Conservation (phyloP, 2,888 invertebrate genomes). For the Monochamus alternatus region DNA sequence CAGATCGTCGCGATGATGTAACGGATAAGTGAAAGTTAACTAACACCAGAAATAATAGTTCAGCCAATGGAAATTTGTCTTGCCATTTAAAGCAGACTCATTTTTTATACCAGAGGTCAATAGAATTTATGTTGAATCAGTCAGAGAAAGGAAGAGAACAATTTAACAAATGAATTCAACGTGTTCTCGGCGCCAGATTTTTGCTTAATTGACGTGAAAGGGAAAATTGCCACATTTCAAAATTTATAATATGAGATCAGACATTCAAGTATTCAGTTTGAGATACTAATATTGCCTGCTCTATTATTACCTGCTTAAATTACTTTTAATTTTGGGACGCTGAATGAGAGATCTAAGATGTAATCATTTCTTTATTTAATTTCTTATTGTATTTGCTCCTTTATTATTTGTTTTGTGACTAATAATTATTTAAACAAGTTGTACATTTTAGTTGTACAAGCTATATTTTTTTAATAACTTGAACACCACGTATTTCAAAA, state of each 20-base stretch:
- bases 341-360: too few species aligned
- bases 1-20: conserved; percentile 9
- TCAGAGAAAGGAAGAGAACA: neutral
- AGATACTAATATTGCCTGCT: too few species aligned
- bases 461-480: too few species aligned
- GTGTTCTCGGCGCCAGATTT: neutral
- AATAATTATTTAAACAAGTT: too few species aligned
- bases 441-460: too few species aligned
- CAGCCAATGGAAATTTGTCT: conserved; percentile 16
- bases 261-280: too few species aligned
- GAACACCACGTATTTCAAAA: too few species aligned
- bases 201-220: neutral
- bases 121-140: conserved; percentile 6
- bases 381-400: too few species aligned
- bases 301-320: too few species aligned
- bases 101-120: conserved; percentile 12
- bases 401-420: too few species aligned
- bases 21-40: conserved; percentile 21
- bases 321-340: too few species aligned
- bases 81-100: conserved; percentile 22
- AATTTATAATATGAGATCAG: neutral
- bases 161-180: neutral
- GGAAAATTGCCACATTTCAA: neutral
- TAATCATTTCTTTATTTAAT: too few species aligned
- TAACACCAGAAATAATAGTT: conserved; percentile 16